These are phyloP conservation scores for Eleutherodactylus coqui DNA, from an alignment of 2,797 vertebrate genomes.

Conservation along the genomic window DNA sequence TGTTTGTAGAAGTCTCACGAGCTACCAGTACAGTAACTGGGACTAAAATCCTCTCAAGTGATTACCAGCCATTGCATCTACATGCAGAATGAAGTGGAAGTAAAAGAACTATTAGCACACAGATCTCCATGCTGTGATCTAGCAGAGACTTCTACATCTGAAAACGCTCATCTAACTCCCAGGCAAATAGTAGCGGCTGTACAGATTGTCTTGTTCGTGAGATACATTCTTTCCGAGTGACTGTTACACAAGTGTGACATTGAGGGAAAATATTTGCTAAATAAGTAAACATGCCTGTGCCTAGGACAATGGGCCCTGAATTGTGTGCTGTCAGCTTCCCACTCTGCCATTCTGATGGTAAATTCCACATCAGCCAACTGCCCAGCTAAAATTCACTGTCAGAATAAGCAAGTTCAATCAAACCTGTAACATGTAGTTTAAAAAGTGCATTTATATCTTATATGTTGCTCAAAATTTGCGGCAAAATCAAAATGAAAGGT, in stretches of 20 bases:
- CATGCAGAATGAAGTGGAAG: background rate
- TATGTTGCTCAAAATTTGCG: background rate
- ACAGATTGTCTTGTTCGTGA: constrained; percentile 25
- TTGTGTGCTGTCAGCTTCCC: constrained; percentile 59
- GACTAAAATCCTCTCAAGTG: background rate
- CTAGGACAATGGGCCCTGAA: constrained; percentile 41
- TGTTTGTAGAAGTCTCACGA: background rate
- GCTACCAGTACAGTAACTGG: background rate
- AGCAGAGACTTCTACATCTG: constrained; percentile 2
- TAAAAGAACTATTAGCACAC: background rate
- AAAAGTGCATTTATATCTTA: background rate
- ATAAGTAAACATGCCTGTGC: constrained; percentile 53
- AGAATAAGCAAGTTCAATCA: constrained; percentile 3
- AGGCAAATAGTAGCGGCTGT: constrained; percentile 43
- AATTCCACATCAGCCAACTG: constrained; percentile 55
- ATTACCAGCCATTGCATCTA: constrained; percentile 12
- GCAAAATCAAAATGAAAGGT: too few relatives aligned
- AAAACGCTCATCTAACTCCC: constrained; percentile 21
- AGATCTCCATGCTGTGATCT: background rate
- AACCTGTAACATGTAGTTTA: background rate
- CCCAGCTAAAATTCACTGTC: constrained; percentile 12
- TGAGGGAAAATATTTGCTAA: constrained; percentile 60
- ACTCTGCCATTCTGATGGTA: constrained; percentile 49
- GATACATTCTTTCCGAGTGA: constrained; percentile 49
- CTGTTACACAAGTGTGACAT: constrained; percentile 58